Evolutionary conservation across 2,797 vertebrate species (phyloP).

Genomic region (Acanthurus tractus): DNA sequence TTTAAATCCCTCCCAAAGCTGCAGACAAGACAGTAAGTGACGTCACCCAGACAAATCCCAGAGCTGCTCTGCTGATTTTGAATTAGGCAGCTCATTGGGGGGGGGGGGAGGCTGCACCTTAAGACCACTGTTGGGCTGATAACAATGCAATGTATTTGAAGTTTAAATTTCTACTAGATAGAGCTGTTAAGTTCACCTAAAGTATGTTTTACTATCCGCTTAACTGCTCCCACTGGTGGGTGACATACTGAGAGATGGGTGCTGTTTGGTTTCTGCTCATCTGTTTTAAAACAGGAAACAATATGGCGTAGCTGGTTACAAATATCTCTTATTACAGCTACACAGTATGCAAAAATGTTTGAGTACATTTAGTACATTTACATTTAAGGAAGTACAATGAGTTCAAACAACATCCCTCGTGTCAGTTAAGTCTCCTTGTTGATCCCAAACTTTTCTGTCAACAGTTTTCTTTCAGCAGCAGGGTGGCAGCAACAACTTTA

Average conservation of each 20-base stretch:
- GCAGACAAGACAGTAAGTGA: constrained; percentile 40
- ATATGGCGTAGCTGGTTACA: too few relatives aligned
- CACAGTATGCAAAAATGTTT: too few relatives aligned
- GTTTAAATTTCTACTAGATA: not conserved
- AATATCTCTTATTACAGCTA: too few relatives aligned
- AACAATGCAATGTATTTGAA: not conserved
- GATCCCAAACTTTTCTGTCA: too few relatives aligned
- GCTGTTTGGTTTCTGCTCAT: too few relatives aligned
- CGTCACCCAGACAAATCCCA: constrained; percentile 46
- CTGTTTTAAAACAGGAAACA: too few relatives aligned
- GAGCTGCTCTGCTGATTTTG: constrained; percentile 24
- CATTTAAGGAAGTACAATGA: too few relatives aligned
- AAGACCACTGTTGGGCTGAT: not conserved
- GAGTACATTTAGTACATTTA: too few relatives aligned
- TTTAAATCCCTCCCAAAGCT: constrained; percentile 55
- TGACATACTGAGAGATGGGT: too few relatives aligned
- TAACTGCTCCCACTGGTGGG: too few relatives aligned
- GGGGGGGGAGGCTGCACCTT: not conserved
- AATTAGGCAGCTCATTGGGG: constrained; percentile 1
- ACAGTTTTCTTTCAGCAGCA: not conserved
- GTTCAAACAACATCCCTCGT: too few relatives aligned
- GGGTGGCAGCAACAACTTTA: not conserved
- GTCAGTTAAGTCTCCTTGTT: too few relatives aligned
- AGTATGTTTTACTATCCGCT: not conserved
- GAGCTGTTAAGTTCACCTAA: not conserved